These are phyloP conservation scores for Stratiomys singularior DNA, from an alignment of 2,888 invertebrate genomes.

Conservation along the genomic window DNA sequence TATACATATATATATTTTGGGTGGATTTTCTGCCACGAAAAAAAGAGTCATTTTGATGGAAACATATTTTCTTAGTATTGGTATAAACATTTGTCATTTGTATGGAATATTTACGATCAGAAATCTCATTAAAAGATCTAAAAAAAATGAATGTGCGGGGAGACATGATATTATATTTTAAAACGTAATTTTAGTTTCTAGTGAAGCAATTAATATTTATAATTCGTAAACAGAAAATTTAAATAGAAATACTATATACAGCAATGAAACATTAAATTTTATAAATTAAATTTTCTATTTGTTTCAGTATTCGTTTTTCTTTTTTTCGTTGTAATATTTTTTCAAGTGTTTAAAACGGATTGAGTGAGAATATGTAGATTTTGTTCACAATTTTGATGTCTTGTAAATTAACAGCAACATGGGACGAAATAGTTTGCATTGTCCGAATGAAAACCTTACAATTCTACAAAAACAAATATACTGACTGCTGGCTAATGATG, in stretches of 20 bases:
- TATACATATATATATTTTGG: too few relatives aligned
- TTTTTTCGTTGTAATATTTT: constrained; percentile 1
- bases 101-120: constrained; percentile 16
- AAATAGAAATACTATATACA: neutral
- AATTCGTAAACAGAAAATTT: neutral
- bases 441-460: too few relatives aligned
- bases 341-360: too few relatives aligned
- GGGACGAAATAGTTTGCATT: too few relatives aligned
- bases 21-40: too few relatives aligned
- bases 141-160: neutral
- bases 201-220: constrained; percentile 27
- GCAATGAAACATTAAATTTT: constrained; percentile 30
- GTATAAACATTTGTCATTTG: neutral
- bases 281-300: constrained; percentile 18
- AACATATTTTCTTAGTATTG: constrained; percentile 5
- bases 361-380: too few relatives aligned
- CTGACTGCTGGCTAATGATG: too few relatives aligned
- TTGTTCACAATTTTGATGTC: too few relatives aligned
- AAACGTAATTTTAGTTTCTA: constrained; percentile 16
- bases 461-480: too few relatives aligned
- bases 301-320: too few relatives aligned
- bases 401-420: too few relatives aligned
- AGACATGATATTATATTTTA: constrained; percentile 30
- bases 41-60: neutral
- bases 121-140: constrained; percentile 3